phyloP scores from a whole-genome alignment of 2,797 vertebrate genomes.

The Fistularia commersonii region DNA sequence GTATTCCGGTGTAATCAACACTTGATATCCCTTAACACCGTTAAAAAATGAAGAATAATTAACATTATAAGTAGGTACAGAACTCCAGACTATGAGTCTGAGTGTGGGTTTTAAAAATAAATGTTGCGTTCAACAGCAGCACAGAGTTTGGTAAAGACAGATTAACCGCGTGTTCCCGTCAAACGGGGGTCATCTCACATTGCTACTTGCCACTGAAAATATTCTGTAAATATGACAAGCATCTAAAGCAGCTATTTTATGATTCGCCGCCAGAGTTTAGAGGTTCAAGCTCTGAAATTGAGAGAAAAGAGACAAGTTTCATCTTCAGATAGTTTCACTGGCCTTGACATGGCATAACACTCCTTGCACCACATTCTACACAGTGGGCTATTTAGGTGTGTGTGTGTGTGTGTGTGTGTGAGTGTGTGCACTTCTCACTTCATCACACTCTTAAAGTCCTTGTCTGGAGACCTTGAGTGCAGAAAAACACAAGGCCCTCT shows the following conservation, averaged over 20 bases:
- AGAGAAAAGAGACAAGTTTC: conserved; percentile 40
- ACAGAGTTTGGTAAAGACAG: too few relatives aligned
- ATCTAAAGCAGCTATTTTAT: not conserved
- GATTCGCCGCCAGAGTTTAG: not conserved
- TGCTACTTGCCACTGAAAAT: too few relatives aligned
- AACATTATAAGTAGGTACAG: too few relatives aligned
- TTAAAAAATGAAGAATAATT: too few relatives aligned
- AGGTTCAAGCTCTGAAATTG: conserved; percentile 19
- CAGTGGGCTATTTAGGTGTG: not conserved
- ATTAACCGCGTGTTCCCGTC: too few relatives aligned
- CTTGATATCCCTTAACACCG: too few relatives aligned
- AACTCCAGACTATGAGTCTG: too few relatives aligned
- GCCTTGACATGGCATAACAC: conserved; percentile 72
- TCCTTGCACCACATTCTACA: conserved; percentile 26
- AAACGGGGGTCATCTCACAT: too few relatives aligned
- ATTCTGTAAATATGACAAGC: too few relatives aligned
- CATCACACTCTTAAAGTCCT: conserved; percentile 76
- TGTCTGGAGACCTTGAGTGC: conserved; percentile 84
- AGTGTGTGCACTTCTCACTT: conserved; percentile 43
- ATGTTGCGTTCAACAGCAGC: too few relatives aligned
- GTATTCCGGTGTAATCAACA: too few relatives aligned
- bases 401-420: conserved; percentile 19
- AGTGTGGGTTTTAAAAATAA: too few relatives aligned
- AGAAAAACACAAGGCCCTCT: conserved; percentile 63
- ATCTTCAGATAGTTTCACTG: conserved; percentile 42